Base-by-base conservation (phyloP, 2,888 invertebrate species). In the Aspidapion aeneum region DNA sequence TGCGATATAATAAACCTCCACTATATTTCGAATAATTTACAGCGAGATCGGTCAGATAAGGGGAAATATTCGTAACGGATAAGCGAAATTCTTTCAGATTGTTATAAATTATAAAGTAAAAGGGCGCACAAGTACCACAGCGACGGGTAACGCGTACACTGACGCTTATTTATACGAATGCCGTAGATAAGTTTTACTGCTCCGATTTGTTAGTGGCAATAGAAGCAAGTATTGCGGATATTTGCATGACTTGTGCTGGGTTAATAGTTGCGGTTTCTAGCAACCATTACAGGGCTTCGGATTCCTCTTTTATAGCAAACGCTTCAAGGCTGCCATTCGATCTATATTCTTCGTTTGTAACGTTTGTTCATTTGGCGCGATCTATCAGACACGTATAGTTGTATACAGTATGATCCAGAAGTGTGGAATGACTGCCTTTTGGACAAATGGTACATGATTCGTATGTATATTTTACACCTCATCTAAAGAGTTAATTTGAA, bases 101-200 rank as follows among this genome's bases (percentile, higher is more conserved):
- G 73, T 73, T 74, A 72, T 74, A 74, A 74, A 74, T 74, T 73
- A 73, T 72, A 68, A 70, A 71, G 72, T 70, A 73, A 74, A 67
- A 72, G 70, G 73, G 73, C 68, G 62, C 67, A 65, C 66, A 63
- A 52, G 52, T 19, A 19, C 52, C 52, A 19, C 7, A 17, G 70
- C 67, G 65, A 62, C 64, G 65, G 63, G 63, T 68, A 69, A 67
- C 69, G 68, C 69, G 66, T 70, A 70, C 68, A 65, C 60, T 57
- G 64, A 64, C 64, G 64, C 60, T 69, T 67, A 72, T 72, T 72
- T 70, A 72, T 72, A 64, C 64, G 69, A 71, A 71, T 72, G 68
- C 64, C 67, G 65, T 58, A 71, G 70, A 72, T 71, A 69, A 70
- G 71, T 63, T 51, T 35, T 35, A 61, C 35, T 12, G 35, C 35